Evolutionary conservation across 2,113 vertebrate genomes (phyloP).

Genomic region (Notarius lentiginosus): DNA sequence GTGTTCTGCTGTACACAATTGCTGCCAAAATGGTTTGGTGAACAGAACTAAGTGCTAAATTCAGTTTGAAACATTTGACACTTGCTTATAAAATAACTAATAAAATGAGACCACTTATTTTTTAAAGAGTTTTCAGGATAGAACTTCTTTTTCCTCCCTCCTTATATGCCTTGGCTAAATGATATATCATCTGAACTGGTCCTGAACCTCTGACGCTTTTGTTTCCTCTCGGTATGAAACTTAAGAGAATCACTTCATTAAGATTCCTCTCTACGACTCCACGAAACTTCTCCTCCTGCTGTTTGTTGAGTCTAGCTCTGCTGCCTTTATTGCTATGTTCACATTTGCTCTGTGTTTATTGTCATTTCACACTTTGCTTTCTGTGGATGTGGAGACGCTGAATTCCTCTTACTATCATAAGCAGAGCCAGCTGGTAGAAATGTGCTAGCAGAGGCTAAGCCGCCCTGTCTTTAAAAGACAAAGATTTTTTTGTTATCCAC

Average conservation of each 20-base stretch:
- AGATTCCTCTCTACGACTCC: constrained; percentile 48
- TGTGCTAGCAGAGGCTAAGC: not conserved
- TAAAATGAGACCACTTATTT: constrained; percentile 1
- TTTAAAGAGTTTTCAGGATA: constrained; percentile 20
- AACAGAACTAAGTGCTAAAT: not conserved
- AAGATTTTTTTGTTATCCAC: not conserved
- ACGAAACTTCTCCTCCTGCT: constrained; percentile 42
- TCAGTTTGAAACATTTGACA: not conserved
- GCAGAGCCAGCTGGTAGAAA: not conserved
- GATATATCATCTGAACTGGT: constrained; percentile 27
- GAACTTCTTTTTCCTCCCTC: not conserved
- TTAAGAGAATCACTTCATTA: constrained; percentile 60
- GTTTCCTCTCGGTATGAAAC: constrained; percentile 33
- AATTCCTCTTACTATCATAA: constrained; percentile 48
- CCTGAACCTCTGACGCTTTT: constrained; percentile 7
- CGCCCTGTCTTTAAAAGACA: not conserved
- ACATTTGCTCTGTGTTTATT: constrained; percentile 35
- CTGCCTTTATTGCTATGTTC: constrained; percentile 63
- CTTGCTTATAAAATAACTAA: not conserved
- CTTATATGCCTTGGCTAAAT: not conserved
- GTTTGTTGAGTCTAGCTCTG: constrained; percentile 59
- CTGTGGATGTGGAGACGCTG: constrained; percentile 61
- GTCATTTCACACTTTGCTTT: constrained; percentile 57
- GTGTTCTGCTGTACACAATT: not conserved
- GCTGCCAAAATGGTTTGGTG: not conserved